Base-by-base conservation (phyloP, 2,888 invertebrate genomes). In the Lottia gigantea region DNA sequence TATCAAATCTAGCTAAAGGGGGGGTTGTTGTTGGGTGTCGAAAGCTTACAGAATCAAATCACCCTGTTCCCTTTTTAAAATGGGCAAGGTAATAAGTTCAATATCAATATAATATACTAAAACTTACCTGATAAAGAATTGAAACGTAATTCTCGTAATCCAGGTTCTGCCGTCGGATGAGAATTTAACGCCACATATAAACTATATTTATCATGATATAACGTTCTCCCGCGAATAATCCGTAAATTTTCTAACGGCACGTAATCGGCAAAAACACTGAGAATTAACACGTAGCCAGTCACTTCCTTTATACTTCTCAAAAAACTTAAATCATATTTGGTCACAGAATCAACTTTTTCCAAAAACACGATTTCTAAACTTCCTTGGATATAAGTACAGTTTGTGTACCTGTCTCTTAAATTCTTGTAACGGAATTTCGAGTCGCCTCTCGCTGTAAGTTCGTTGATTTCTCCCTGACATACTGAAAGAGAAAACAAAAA, bases 351-450 rank as follows among this genome's bases (percentile, higher is more conserved):
- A 1, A 40, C 40, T 40, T 31, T 62, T 40, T 83, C 80, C 2
- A 98, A 92, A 95, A 96, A 97, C 76, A 97, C 97, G 80, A 99
- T 91, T 90, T 99, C 98, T 87, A 99, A 91, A 90, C 98, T 99
- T 75, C 98, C 98, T 88, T 97, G 96, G 78, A 99, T 97, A 90
- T 97, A 97, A 45, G 97, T 98, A 90, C 98, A 98, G 90, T 98
- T 98, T 79, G 95, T 95, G 91, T 97, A 98, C 81, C 96, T 74
- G 2, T 74, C 67, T 67, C 77, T 77, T 64, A 80, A 80, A 40
- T 68, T 72, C 1, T 77, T 63, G 75, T 86, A 86, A 14, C 84
- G 78, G 16, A 77, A 75, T 3, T 72, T 7, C 2, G 73, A 72
- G 7, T 77, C 63, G 1, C 82, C 85, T 16, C 78, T 77, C 12